phyloP scores from a whole-genome alignment of 2,113 vertebrate species.

The Ibidorhyncha struthersii region DNA sequence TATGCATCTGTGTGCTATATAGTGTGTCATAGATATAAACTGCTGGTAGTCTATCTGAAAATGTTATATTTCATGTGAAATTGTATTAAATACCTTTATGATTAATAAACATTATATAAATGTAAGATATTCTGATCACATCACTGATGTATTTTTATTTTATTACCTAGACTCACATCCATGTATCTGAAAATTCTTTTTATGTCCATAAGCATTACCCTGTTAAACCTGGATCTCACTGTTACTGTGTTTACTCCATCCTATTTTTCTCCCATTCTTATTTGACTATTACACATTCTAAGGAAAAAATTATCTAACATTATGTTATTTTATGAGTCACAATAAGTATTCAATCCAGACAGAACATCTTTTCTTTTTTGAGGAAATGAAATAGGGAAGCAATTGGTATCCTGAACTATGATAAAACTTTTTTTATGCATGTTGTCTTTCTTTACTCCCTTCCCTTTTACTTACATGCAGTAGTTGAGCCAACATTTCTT shows the following conservation, averaged over 20 bases:
- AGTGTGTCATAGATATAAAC: not conserved
- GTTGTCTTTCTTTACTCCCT: not conserved
- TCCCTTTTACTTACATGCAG: not conserved
- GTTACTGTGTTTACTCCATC: not conserved
- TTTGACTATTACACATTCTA: not conserved
- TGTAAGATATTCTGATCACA: not conserved
- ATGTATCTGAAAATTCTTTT: not conserved
- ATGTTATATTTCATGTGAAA: not conserved
- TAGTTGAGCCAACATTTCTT: not conserved
- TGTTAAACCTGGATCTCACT: not conserved
- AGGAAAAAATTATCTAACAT: slow-evolving; percentile 9
- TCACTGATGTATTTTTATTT: not conserved
- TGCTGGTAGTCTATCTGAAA: not conserved
- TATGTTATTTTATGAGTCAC: slow-evolving; percentile 12
- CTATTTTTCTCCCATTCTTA: not conserved
- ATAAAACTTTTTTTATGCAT: not conserved
- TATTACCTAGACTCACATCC: not conserved
- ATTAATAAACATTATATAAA: not conserved
- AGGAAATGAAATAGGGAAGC: not conserved
- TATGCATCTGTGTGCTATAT: not conserved
- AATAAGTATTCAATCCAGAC: not conserved
- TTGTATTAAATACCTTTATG: not conserved
- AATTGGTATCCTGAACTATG: not conserved
- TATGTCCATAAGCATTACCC: not conserved
- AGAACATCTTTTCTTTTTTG: not conserved